Base-by-base conservation (phyloP, 2,888 invertebrate genomes). In the Nasonovia ribisnigri region DNA sequence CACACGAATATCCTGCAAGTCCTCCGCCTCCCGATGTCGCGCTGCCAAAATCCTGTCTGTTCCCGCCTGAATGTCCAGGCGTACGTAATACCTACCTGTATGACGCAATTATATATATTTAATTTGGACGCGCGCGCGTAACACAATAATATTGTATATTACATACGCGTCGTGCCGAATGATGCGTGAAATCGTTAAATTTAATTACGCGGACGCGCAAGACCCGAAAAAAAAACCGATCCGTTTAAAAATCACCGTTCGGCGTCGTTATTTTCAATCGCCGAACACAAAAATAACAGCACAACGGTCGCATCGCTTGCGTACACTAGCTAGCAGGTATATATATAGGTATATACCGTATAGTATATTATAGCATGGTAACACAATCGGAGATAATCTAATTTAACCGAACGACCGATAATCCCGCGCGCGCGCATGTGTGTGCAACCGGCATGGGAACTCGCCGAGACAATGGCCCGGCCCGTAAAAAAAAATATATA, bases 151-250 rank as follows among this genome's bases (percentile, higher is more conserved):
- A 13, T 10, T 16, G n/a, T 36, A 16, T 77, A 77, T 36, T 16
- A 67, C 16, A 54, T 5, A 51, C 86, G 92, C 26, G 92, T 84
- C 93, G 90, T 84, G 89, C 89, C 89, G 93, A 93, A 90, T 93
- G 89, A 36, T 60, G 90, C 93, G 93, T 93, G 93, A 93, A 93
- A 93, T 93, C 86, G 92, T 92, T 92, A 67, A 88, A 92, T 92
- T 92, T 88, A 48, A 92, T 92, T 92, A 92, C 42, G 67, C 86
- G 60, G 36, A 36, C 46, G 84, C 54, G 5, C 24, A 20, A 77
- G 20, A 20, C 84, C 91, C 43, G 43, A 57, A 84, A 51, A 57
- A 84, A 46, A 86, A 91, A 86, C 43, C 91, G 46, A 57, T 91
- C 54, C 57, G 57, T 86, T 91, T 91, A 91, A 67, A 67, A 67